phyloP scores from a whole-genome alignment of 2,888 invertebrate species.

The Onthophagus sagittarius region DNA sequence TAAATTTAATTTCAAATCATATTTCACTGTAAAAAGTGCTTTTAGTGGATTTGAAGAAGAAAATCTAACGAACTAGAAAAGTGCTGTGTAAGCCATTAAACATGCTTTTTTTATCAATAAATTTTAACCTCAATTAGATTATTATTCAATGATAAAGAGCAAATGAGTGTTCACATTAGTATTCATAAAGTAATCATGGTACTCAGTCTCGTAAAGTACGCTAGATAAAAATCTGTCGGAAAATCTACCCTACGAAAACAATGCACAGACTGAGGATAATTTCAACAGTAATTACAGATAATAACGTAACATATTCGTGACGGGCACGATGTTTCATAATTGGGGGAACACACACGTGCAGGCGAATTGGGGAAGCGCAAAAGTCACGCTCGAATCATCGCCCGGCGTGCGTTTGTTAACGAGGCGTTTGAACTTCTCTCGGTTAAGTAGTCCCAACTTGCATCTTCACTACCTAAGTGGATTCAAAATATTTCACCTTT shows the following conservation, averaged over 20 bases:
- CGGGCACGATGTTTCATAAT: background rate
- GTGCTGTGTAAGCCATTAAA: too few species aligned
- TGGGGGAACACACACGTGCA: background rate
- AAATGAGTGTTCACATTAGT: too few species aligned
- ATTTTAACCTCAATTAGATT: too few species aligned
- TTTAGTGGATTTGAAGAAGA: too few species aligned
- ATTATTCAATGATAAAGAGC: too few species aligned
- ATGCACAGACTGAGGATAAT: background rate
- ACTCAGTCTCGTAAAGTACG: too few species aligned
- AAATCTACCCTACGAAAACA: background rate
- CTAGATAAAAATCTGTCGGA: background rate
- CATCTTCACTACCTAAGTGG: background rate
- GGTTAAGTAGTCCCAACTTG: background rate
- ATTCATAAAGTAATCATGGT: too few species aligned
- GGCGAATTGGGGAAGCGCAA: background rate
- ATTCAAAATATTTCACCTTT: background rate
- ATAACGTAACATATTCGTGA: background rate
- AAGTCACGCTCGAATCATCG: background rate
- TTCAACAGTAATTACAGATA: background rate
- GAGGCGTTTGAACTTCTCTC: background rate
- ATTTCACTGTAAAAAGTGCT: too few species aligned
- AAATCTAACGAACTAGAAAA: too few species aligned
- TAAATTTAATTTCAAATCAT: too few species aligned
- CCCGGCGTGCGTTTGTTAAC: background rate
- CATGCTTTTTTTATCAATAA: too few species aligned